phyloP scores from a whole-genome alignment of 2,888 invertebrate species.

The Epirrhoe tristata region DNA sequence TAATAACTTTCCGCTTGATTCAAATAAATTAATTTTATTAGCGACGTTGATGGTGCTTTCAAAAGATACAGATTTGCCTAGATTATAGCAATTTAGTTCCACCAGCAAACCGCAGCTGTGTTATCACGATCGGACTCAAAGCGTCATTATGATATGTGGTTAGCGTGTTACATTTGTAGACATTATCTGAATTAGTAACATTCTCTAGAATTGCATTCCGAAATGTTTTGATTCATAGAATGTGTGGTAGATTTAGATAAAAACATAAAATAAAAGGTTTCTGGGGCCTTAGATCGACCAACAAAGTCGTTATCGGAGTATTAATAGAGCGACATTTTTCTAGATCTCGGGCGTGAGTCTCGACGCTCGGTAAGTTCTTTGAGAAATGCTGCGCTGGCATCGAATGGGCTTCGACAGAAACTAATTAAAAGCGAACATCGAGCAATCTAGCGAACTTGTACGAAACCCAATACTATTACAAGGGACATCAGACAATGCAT shows the following conservation, averaged over 20 bases:
- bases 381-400: conserved; percentile 62
- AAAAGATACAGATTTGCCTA: conserved; percentile 23
- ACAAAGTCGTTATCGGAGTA: background rate
- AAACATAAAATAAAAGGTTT: background rate
- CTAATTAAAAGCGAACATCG: conserved; percentile 76
- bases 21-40: conserved; percentile 46
- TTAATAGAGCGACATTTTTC: conserved; percentile 46
- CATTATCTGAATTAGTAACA: conserved; percentile 32
- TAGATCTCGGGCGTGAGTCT: conserved; percentile 25
- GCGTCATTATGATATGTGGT: conserved; percentile 45
- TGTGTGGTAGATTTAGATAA: background rate
- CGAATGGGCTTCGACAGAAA: conserved; percentile 67
- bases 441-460: conserved; percentile 61
- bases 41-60: conserved; percentile 40
- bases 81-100: conserved; percentile 42
- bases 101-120: conserved; percentile 41
- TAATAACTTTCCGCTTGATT: conserved; percentile 47
- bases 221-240: background rate
- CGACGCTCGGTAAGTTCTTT: conserved; percentile 63
- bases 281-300: conserved; percentile 1
- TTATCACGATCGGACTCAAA: conserved; percentile 49
- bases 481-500: conserved; percentile 49
- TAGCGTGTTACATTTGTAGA: conserved; percentile 40
- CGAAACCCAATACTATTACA: conserved; percentile 49
- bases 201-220: background rate